Evolutionary conservation across 2,797 vertebrate genomes (phyloP).

Genomic region (Diplodus puntazzo): DNA sequence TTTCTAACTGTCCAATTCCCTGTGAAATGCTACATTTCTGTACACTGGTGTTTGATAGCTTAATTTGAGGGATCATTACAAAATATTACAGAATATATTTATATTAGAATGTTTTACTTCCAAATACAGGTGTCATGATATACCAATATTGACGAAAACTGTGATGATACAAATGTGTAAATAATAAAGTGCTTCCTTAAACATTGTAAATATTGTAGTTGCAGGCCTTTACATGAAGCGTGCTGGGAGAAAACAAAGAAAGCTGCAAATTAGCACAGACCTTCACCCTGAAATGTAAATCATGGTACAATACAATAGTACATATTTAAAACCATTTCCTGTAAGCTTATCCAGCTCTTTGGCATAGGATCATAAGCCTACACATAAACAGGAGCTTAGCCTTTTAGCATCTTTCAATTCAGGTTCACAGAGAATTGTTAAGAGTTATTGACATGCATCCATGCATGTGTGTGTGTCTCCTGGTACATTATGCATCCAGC

Average conservation of each 20-base stretch:
- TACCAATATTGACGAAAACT: too few relatives aligned
- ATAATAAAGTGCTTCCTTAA: too few relatives aligned
- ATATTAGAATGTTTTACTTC: too few relatives aligned
- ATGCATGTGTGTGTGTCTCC: not conserved
- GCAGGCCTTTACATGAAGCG: too few relatives aligned
- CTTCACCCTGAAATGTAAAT: not conserved
- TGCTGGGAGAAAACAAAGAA: not conserved
- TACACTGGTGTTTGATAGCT: too few relatives aligned
- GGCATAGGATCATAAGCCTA: not conserved
- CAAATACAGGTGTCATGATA: too few relatives aligned
- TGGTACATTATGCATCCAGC: slow-evolving; percentile 24
- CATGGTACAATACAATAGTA: not conserved
- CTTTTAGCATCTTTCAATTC: slow-evolving; percentile 6
- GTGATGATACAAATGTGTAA: too few relatives aligned
- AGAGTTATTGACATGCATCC: not conserved
- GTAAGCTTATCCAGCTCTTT: not conserved
- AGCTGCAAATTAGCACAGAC: not conserved
- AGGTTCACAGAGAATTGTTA: slow-evolving; percentile 13
- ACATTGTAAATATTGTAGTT: too few relatives aligned
- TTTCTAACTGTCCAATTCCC: too few relatives aligned
- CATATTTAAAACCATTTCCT: not conserved
- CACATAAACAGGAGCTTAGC: not conserved
- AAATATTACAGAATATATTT: too few relatives aligned
- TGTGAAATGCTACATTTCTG: too few relatives aligned
- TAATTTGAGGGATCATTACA: too few relatives aligned